Evolutionary conservation across 2,113 vertebrate species (phyloP).

Genomic region (Corapipo altera): DNA sequence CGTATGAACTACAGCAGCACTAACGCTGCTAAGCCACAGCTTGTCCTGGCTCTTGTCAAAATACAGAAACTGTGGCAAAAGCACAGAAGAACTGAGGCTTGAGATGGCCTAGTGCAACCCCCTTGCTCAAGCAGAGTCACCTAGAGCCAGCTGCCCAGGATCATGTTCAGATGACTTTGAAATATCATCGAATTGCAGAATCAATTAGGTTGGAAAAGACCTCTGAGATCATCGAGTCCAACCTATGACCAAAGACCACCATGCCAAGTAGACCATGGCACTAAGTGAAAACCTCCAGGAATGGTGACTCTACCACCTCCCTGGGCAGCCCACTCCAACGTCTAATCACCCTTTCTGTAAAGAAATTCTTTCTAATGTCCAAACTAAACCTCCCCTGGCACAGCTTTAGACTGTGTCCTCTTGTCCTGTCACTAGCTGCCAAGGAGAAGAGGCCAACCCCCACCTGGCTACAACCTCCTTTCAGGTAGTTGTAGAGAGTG

Average conservation of each 20-base stretch:
- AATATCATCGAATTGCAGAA: neutral
- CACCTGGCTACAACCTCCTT: accelerated
- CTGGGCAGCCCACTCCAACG: neutral
- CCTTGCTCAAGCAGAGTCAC: neutral
- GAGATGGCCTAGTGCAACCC: neutral
- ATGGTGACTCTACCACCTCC: neutral
- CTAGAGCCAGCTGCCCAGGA: neutral
- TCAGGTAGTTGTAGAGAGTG: neutral
- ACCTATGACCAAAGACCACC: neutral
- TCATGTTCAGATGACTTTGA: neutral
- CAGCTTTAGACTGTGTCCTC: neutral
- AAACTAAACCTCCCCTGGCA: neutral
- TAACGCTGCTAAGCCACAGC: neutral
- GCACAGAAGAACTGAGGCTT: neutral
- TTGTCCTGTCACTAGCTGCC: neutral
- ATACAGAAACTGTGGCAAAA: neutral
- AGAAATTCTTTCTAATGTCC: neutral
- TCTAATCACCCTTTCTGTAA: neutral
- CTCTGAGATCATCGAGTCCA: neutral
- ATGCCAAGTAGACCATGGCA: neutral
- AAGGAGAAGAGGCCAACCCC: neutral
- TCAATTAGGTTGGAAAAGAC: neutral
- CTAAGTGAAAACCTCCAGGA: neutral
- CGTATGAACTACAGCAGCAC: neutral
- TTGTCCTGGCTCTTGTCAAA: neutral